Conservation (phyloP, 2,113 vertebrate species). For the Sminthopsis crassicaudata region DNA sequence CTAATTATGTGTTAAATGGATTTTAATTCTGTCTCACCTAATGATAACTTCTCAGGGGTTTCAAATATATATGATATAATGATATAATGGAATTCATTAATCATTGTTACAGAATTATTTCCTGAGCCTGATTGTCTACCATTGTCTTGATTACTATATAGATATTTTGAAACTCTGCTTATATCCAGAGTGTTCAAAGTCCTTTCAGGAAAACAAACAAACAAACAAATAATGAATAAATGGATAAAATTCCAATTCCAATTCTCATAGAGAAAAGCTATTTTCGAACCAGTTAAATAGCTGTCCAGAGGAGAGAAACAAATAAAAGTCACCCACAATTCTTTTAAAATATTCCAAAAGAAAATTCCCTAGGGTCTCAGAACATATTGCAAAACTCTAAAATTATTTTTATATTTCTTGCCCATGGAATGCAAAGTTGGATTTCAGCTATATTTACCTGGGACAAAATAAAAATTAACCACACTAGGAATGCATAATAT, state of each 20-base stretch:
- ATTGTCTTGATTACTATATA: neutral
- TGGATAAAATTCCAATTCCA: neutral
- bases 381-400: neutral
- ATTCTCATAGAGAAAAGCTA: neutral
- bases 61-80: neutral
- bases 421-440: neutral
- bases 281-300: neutral
- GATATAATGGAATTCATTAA: neutral
- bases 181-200: neutral
- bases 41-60: neutral
- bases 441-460: neutral
- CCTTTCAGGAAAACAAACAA: neutral
- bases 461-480: neutral
- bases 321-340: neutral
- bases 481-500: neutral
- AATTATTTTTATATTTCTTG: neutral
- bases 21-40: neutral
- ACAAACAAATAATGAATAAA: too few relatives aligned
- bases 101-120: neutral
- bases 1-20: neutral
- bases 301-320: neutral
- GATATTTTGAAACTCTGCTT: neutral
- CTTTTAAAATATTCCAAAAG: neutral
- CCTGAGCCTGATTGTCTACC: neutral
- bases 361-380: neutral